Base-by-base conservation (phyloP, 2,888 invertebrate genomes). In the Limnephilus rhombicus region DNA sequence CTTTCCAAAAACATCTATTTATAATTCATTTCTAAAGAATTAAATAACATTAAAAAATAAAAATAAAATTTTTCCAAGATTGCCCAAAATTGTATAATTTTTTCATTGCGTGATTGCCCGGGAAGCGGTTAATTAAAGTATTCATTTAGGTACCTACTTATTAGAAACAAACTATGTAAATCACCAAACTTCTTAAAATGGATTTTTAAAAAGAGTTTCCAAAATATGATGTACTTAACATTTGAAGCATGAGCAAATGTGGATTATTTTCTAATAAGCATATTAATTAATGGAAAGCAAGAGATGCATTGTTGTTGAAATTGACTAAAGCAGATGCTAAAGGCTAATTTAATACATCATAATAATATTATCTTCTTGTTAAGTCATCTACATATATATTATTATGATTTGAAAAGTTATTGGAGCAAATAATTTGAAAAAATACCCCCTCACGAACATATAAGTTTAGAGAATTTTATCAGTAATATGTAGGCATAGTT, bases 151-250 rank as follows among this genome's bases (percentile, higher is more conserved):
- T 68, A 68, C 41, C 41, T 85, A 85, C 29, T 86, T 49, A 86
- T 86, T 80, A 24, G 80, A 80, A 80, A 89, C 34, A 80, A 89
- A n/a, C 88, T 89, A 31, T n/a, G 37, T 31, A 89, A 37, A 37
- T 80, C 88, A 37, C 34, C 31, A 29, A 80, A 80, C 41, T 80
- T 80, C 18, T 37, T 41, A 85, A 85, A 85, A 34, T 80, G 88
- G 41, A 89, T 80, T 80, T 89, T 80, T 29, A 86, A 89, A 88
- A 34, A 80, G 80, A 80, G 11, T 34, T 89, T 89, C 80, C 34
- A 89, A 89, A 89, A 89, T 86, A 86, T 86, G 18, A 45, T 45
- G 0, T 18, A 53, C 49, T 86, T 15, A 86, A 86, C 86, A 5
- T 86, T 86, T 29, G 29, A 86, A 86, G 86, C 86, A 2, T 29